Base-by-base conservation (phyloP, 2,797 vertebrate genomes). In the Falco novaeseelandiae region DNA sequence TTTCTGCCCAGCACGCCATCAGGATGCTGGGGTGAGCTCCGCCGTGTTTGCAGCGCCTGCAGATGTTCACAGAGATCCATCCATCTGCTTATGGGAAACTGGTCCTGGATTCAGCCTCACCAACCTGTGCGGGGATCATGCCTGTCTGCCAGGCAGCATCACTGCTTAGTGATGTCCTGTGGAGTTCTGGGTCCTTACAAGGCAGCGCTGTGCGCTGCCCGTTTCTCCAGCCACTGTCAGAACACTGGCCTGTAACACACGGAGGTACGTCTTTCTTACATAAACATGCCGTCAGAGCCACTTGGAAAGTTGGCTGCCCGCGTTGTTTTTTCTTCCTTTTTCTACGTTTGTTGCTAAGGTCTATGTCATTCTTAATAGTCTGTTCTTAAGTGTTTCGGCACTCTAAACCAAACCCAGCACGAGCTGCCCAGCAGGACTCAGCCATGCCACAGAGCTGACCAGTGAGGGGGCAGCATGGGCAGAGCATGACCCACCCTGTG, bases 111-210 rank as follows among this genome's bases (percentile, higher is more conserved):
- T 58, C 38, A 57, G 55, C 40, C 78, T 52, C 7, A 2, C 58
- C 51, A 80, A 36, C 40, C 30, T 12, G 8, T 7, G 27, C 3
- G 5, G 32, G 90, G 18, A 36, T 44, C 69, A 26, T 1, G 6
- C 54, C 4, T 0, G 0, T 76, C 34, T 52, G 36, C 19, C 61
- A 54, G 65, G 65, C 59, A 89, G 48, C 61, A 66, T 25, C 55
- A 4, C 44, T 40, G n/a, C 14, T 25, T 65, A 13, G 44, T 2
- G 27, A 20, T 19, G 10, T 8, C 26, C 12, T 0, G 0, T 0
- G 9, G 40, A 67, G 80, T 69, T 89, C 9, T 14, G 32, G 29
- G 32, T 12, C 40, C 83, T 49, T 65, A 12, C 30, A 12, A n/a
- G 49, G 59, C 70, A 55, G 8, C 1, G 0, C 44, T 5, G 7